Percentiles rank a stretch among this genome's conserved stretches.
Conservation (phyloP, 1,140 invertebrate genomes). For the Cydia amplana region DNA sequence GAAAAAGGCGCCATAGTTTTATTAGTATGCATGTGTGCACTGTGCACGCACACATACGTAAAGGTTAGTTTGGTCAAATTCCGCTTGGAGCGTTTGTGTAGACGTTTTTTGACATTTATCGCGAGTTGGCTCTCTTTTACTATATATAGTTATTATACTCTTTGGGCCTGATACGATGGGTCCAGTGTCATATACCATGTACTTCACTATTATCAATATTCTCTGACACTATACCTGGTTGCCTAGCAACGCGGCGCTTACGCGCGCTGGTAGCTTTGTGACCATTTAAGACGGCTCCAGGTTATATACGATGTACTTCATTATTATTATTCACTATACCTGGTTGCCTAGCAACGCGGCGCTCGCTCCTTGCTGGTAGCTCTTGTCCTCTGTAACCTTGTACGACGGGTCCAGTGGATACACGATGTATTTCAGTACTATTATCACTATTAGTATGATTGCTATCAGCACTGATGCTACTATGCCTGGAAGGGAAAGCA, state of each 20-base stretch:
- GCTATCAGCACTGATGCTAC: constrained; percentile 95
- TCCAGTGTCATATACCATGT: constrained; percentile 81
- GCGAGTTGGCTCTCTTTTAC: too few species aligned
- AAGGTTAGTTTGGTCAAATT: too few species aligned
- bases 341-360: constrained; percentile 85
- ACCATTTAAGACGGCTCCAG: constrained; percentile 95
- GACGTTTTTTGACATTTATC: too few species aligned
- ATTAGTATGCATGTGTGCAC: too few species aligned
- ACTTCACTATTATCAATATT: too few species aligned
- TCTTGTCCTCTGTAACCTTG: constrained; percentile 93
- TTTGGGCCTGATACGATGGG: constrained; percentile 94
- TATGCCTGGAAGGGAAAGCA: constrained; percentile 79
- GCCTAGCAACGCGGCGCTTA: constrained; percentile 85
- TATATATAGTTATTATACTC: too few species aligned
- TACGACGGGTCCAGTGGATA: constrained; percentile 92
- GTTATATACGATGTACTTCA: constrained; percentile 91
- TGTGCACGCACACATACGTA: too few species aligned
- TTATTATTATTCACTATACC: constrained; percentile 76
- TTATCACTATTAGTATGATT: constrained; percentile 93
- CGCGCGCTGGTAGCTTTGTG: constrained; percentile 85
- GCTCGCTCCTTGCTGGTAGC: constrained; percentile 86
- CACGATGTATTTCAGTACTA: constrained; percentile 92
- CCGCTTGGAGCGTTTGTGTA: too few species aligned
- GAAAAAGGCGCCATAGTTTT: too few species aligned
- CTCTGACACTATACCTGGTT: constrained; percentile 54